Conservation (phyloP, 2,113 vertebrate species). For the Corapipo altera region DNA sequence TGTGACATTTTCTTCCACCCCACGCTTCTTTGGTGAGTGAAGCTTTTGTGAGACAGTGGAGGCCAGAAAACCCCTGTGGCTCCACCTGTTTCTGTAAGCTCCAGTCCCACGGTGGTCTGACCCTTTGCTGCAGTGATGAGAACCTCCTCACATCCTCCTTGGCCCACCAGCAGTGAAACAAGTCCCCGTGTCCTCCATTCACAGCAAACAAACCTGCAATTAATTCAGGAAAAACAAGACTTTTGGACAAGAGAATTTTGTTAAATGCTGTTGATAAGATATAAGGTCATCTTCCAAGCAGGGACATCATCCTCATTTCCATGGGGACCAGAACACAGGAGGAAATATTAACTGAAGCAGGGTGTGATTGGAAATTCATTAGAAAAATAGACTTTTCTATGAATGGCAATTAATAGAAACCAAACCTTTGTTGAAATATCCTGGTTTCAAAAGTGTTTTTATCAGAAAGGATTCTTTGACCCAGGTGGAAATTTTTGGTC, state of each 20-base stretch:
- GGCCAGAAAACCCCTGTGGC: neutral
- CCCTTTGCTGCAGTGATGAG: fast-evolving
- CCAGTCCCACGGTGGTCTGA: fast-evolving
- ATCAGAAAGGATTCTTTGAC: neutral
- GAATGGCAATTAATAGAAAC: neutral
- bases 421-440: neutral
- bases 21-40: constrained; percentile 22
- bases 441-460: neutral
- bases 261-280: neutral
- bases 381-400: neutral
- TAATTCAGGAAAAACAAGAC: neutral
- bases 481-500: neutral
- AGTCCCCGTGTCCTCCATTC: neutral
- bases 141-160: neutral
- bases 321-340: neutral
- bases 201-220: neutral
- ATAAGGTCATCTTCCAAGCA: neutral
- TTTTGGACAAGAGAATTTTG: neutral
- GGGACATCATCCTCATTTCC: neutral
- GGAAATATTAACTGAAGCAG: neutral
- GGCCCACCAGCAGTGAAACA: neutral
- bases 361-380: neutral
- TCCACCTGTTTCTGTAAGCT: neutral
- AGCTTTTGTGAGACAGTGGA: constrained; percentile 34
- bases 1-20: constrained; percentile 62